phyloP scores from a whole-genome alignment of 2,797 vertebrate species.

The Fratercula arctica region DNA sequence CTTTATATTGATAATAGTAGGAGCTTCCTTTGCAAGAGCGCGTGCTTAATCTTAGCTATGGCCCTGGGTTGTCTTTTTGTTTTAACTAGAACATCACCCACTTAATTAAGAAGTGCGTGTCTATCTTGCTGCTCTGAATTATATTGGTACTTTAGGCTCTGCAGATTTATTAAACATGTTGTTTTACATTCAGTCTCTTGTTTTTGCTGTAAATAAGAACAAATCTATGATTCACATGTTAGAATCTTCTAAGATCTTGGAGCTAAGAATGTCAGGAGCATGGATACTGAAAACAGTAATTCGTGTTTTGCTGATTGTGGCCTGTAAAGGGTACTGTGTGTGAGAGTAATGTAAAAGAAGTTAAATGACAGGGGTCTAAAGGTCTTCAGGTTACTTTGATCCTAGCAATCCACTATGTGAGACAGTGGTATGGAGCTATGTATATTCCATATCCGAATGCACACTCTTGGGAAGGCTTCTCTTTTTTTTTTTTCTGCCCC shows the following conservation, averaged over 20 bases:
- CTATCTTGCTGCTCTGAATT: slow-evolving; percentile 77
- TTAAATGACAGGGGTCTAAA: neutral
- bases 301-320: neutral
- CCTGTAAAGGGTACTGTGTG: neutral
- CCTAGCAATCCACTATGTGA: neutral
- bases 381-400: neutral
- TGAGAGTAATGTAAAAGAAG: neutral
- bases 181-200: slow-evolving; percentile 76
- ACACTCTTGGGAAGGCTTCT: neutral
- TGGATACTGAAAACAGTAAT: slow-evolving; percentile 4
- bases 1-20: slow-evolving; percentile 76
- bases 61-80: slow-evolving; percentile 78
- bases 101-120: slow-evolving; percentile 91
- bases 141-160: slow-evolving; percentile 80
- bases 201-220: slow-evolving; percentile 86
- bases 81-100: slow-evolving; percentile 86
- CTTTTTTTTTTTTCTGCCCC: rapidly evolving
- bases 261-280: slow-evolving; percentile 19
- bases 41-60: slow-evolving; percentile 75
- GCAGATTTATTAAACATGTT: slow-evolving; percentile 77
- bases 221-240: slow-evolving; percentile 39
- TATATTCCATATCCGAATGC: rapidly evolving
- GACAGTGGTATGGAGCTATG: neutral
- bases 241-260: slow-evolving; percentile 22
- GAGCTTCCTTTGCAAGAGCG: slow-evolving; percentile 74